phyloP scores from a whole-genome alignment of 1,140 invertebrate genomes.

The Pseudachorutes palmiensis region DNA sequence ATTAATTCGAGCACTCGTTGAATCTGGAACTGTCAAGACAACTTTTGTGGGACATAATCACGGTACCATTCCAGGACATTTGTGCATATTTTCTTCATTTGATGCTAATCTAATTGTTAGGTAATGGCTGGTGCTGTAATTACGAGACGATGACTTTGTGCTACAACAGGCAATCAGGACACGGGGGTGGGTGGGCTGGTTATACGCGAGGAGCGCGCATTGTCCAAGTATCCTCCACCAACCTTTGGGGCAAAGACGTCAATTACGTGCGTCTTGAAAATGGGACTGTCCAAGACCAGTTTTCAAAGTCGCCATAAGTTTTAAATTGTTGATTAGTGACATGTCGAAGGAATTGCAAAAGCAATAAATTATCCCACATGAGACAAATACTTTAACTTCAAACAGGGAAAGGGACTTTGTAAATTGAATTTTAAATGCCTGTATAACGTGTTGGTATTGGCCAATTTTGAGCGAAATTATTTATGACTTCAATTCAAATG shows the following conservation, averaged over 20 bases:
- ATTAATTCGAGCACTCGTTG: constrained; percentile 17
- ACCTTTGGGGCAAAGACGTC: constrained; percentile 6
- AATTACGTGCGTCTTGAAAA: constrained; percentile 30
- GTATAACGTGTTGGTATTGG: too few species aligned
- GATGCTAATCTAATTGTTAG: not conserved
- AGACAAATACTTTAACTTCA: too few species aligned
- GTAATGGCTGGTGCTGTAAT: constrained; percentile 33
- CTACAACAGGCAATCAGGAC: constrained; percentile 31
- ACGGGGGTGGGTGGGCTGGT: constrained; percentile 29
- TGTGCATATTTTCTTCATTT: not conserved
- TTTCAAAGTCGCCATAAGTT: too few species aligned
- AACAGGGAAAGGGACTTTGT: too few species aligned
- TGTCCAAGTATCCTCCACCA: not conserved
- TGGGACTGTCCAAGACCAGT: too few species aligned
- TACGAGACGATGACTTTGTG: constrained; percentile 25
- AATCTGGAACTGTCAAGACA: constrained; percentile 8
- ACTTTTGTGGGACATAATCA: constrained; percentile 22
- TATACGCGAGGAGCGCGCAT: constrained; percentile 24
- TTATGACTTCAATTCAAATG: too few species aligned
- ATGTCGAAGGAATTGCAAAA: too few species aligned
- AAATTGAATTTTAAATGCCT: too few species aligned
- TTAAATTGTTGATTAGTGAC: too few species aligned
- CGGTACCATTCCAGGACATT: not conserved
- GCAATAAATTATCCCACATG: too few species aligned
- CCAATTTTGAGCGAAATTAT: too few species aligned